phyloP scores from a whole-genome alignment of 2,797 vertebrate genomes.

The Sphenopsis melanotis region DNA sequence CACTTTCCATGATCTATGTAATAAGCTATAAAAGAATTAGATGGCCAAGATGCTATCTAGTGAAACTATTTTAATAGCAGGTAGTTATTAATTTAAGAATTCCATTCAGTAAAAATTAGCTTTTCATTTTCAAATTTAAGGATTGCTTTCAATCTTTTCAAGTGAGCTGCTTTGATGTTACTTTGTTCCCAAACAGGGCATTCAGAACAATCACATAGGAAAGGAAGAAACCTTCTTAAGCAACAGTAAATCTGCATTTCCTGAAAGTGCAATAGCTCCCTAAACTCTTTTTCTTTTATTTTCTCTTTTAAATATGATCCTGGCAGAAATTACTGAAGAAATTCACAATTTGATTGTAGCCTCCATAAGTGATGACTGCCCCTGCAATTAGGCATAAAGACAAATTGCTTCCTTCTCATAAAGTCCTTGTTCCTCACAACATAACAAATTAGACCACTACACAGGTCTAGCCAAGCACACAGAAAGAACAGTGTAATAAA shows the following conservation, averaged over 20 bases:
- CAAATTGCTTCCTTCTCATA: conserved; percentile 8
- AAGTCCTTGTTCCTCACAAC: not conserved
- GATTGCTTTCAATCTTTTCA: not conserved
- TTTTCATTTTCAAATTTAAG: not conserved
- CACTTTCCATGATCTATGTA: not conserved
- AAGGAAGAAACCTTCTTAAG: not conserved
- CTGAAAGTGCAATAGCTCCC: not conserved
- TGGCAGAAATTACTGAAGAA: not conserved
- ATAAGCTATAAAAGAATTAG: not conserved
- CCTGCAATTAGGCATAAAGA: conserved; percentile 30
- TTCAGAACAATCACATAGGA: not conserved
- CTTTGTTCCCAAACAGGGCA: not conserved
- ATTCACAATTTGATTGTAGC: not conserved
- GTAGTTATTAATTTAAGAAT: not conserved
- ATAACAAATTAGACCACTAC: conserved; percentile 1
- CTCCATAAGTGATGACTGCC: not conserved
- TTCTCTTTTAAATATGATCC: not conserved
- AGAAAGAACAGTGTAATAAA: conserved; percentile 12
- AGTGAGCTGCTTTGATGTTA: not conserved
- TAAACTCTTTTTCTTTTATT: not conserved
- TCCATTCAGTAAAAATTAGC: not conserved
- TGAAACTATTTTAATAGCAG: not conserved
- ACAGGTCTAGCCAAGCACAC: not conserved
- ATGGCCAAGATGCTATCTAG: not conserved
- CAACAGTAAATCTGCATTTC: not conserved